Evolutionary conservation across 1,140 invertebrate genomes (phyloP), one percentile per base, ranked within the genome.

Genomic region (Drosophila biarmipes): DNA sequence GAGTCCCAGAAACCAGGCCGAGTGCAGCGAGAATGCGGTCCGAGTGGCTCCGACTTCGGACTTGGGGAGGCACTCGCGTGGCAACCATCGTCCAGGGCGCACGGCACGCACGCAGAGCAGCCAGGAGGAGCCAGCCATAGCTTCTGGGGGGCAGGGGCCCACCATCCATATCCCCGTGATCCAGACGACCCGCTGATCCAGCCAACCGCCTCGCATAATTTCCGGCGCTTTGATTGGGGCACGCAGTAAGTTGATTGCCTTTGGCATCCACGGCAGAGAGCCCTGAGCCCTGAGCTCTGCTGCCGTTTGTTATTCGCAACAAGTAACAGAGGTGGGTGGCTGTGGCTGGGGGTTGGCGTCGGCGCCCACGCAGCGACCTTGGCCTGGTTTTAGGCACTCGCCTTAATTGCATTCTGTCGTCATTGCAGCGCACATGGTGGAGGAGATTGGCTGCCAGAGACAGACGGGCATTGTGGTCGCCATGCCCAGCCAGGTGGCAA

Each of bases 381-480:
- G 82, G 81, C 81, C 78, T 49, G 81, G 74, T 87, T 87, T 87
- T 59, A 80, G 79, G 12, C 21, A 52, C 52, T 51, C 38, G 58
- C 19, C 54, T 52, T 67, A 68, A 78, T 68, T 59, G 55, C 49
- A 84, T 80, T 80, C 75, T 17, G 52, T 29, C 45, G 34, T 38
- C 49, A 43, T 49, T 34, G 27, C 55, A 53, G 38, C 34, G 62
- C 63, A 61, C 48, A 87, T 87, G 82, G 75, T 87, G 29, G 84
- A 89, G 67, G 84, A 87, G 61, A 35, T 89, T 48, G 46, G 82
- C 56, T 82, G 84, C 56, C 75, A 82, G 14, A 89, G 69, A 87
- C 82, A 87, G 71, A 87, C 78, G 78, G 82, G 66, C 58, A 69
- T 75, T 53, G 82, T 61, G 45, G 35, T 71, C 57, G 75, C 52